Percentiles rank a stretch among this genome's conserved stretches.
These are phyloP conservation scores for Trachelus stipa DNA, from an alignment of 2,888 invertebrate species.

Conservation along the genomic window DNA sequence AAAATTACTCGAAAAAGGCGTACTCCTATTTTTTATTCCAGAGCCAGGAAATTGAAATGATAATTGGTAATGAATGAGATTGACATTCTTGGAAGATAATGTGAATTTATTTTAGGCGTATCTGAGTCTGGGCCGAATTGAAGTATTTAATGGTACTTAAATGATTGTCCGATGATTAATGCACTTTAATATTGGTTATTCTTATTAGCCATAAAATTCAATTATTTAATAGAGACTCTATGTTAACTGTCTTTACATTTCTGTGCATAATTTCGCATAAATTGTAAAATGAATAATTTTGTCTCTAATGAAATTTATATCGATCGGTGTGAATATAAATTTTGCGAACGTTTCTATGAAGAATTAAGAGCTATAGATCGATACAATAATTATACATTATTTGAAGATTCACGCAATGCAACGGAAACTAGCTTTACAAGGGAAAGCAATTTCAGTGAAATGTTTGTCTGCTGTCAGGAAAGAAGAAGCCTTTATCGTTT, in stretches of 20 bases:
- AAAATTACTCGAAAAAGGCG: no score
- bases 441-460: constrained; percentile 35
- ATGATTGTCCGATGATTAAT: background rate
- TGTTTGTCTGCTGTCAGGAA: constrained; percentile 33
- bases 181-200: constrained; percentile 19
- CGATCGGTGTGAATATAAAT: background rate
- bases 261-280: background rate
- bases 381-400: background rate
- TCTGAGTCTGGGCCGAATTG: background rate
- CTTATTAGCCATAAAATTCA: constrained; percentile 25
- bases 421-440: background rate
- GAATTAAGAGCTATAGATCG: background rate
- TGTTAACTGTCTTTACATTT: background rate
- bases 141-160: background rate
- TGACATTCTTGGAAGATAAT: background rate
- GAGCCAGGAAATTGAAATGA: background rate
- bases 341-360: background rate
- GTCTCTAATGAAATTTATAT: background rate
- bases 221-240: background rate
- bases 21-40: background rate
- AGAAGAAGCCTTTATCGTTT: constrained; percentile 2
- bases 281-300: background rate
- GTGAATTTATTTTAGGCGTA: background rate
- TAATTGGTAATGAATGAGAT: background rate
- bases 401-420: background rate